Evolutionary conservation across 2,888 invertebrate species (phyloP).

Genomic region (Chalcis sispes): DNA sequence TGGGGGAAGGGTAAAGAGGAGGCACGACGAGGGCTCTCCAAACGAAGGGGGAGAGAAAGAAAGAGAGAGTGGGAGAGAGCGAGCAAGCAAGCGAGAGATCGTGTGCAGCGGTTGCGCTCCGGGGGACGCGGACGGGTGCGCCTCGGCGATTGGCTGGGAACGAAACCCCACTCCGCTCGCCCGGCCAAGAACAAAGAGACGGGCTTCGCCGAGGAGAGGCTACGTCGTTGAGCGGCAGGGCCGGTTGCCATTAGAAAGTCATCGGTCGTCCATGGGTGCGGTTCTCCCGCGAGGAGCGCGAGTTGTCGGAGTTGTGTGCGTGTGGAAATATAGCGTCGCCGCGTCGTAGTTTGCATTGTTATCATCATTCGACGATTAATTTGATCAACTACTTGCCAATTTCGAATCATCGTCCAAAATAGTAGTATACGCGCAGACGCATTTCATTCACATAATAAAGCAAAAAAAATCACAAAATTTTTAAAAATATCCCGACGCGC

Average conservation of each 20-base stretch:
- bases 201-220: not conserved
- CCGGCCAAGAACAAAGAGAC: not conserved
- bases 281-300: slow-evolving; percentile 59
- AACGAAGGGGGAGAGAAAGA: not conserved
- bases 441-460: too few relatives aligned
- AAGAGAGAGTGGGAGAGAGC: too few relatives aligned
- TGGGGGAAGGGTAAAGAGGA: too few relatives aligned
- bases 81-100: not conserved
- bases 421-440: not conserved
- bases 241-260: slow-evolving; percentile 71
- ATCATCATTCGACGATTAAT: too few relatives aligned
- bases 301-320: slow-evolving; percentile 58
- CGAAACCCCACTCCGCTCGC: not conserved
- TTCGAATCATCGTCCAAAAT: too few relatives aligned
- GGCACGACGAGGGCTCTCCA: too few relatives aligned
- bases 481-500: slow-evolving; percentile 7
- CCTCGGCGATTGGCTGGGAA: not conserved
- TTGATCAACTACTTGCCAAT: too few relatives aligned
- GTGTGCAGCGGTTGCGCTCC: too few relatives aligned
- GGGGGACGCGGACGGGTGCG: not conserved
- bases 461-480: not conserved
- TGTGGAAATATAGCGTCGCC: slow-evolving; percentile 9
- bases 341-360: too few relatives aligned
- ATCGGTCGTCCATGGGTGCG: slow-evolving; percentile 63
- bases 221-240: slow-evolving; percentile 57